These are phyloP conservation scores for Martes martes DNA, from an alignment of 2,113 vertebrate genomes.

Conservation along the genomic window DNA sequence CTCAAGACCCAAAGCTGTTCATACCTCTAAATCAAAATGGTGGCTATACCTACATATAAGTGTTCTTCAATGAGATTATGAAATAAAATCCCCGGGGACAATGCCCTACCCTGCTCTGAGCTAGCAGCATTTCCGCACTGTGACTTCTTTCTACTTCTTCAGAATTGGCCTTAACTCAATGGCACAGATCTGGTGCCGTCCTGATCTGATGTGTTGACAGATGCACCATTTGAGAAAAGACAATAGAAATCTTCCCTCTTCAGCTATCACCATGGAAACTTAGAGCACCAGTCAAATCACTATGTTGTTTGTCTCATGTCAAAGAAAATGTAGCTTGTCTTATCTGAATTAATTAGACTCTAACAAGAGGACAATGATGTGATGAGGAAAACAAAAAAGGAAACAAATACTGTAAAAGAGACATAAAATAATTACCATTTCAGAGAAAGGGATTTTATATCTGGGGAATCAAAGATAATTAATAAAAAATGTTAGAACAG, in stretches of 20 bases:
- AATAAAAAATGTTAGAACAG: neutral
- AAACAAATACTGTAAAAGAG: neutral
- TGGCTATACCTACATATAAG: neutral
- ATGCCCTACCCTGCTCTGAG: neutral
- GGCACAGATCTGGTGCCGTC: neutral
- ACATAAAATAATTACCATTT: neutral
- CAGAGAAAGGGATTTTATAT: neutral
- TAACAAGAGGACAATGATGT: neutral
- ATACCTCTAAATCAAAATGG: neutral
- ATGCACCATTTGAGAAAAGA: neutral
- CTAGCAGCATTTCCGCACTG: neutral
- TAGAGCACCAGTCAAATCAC: neutral
- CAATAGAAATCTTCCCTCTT: neutral
- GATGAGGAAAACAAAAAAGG: neutral
- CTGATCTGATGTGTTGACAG: neutral
- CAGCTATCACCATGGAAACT: neutral
- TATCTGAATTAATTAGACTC: neutral
- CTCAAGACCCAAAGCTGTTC: neutral
- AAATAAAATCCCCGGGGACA: neutral
- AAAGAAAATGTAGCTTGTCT: neutral
- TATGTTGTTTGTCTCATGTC: neutral
- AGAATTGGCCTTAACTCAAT: neutral
- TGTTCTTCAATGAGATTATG: constrained; percentile 29
- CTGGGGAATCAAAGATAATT: neutral
- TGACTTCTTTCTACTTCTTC: neutral